These are phyloP conservation scores for Eueremaeus valkanovi DNA, from an alignment of 2,888 invertebrate genomes.

Conservation along the genomic window DNA sequence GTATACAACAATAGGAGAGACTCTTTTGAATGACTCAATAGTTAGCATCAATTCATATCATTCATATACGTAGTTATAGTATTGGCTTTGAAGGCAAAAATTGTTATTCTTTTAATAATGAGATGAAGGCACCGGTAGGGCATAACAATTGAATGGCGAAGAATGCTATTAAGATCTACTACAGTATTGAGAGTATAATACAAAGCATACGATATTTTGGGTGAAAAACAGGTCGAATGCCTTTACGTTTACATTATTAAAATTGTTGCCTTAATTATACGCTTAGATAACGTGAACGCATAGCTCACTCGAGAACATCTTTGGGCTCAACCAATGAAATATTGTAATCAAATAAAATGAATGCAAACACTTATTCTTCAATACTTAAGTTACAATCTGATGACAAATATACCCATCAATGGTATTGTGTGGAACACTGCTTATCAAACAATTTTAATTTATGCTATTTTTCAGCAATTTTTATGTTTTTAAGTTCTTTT, in stretches of 20 bases:
- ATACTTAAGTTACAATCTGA: neutral
- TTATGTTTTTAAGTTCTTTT: no score
- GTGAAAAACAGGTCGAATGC: neutral
- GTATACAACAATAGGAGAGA: neutral
- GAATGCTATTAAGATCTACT: neutral
- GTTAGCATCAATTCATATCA: neutral
- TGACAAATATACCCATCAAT: conserved; percentile 14
- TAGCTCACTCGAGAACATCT: neutral
- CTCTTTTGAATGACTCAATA: neutral
- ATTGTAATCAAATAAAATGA: neutral
- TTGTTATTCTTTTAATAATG: neutral
- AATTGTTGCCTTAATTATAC: neutral
- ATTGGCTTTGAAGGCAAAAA: neutral
- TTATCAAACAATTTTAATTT: no score
- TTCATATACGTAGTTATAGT: no score
- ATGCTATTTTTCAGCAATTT: no score
- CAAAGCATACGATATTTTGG: neutral
- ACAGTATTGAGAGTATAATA: neutral
- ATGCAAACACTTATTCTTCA: neutral
- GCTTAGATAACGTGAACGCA: neutral
- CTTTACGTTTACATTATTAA: neutral
- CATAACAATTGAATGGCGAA: neutral
- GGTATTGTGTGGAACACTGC: neutral
- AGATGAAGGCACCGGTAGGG: neutral
- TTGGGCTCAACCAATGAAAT: neutral